These are phyloP conservation scores for Anguilla anguilla DNA, from an alignment of 2,797 vertebrate genomes.

Conservation along the genomic window DNA sequence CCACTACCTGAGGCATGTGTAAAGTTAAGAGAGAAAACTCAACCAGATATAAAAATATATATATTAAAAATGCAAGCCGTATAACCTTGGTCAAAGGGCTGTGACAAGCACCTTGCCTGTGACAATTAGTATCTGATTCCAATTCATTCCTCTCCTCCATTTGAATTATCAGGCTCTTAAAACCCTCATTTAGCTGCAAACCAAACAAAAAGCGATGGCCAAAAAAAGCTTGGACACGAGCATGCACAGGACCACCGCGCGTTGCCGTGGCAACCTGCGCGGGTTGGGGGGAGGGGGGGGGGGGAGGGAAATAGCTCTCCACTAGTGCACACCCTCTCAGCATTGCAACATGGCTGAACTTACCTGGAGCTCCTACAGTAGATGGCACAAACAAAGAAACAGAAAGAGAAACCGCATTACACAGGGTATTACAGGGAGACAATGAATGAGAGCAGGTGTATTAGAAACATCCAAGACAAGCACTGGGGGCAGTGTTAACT, in stretches of 20 bases:
- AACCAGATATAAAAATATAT: slow-evolving; percentile 21
- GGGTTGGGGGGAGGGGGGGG: no score
- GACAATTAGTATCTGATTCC: slow-evolving; percentile 24
- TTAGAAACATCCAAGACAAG: background rate
- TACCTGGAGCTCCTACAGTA: slow-evolving; percentile 75
- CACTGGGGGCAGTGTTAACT: background rate
- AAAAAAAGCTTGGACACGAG: slow-evolving; percentile 4
- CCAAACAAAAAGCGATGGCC: slow-evolving; percentile 30
- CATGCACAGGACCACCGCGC: slow-evolving; percentile 25
- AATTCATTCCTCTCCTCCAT: background rate
- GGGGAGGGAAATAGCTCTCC: slow-evolving; percentile 13
- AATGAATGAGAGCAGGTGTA: slow-evolving; percentile 38
- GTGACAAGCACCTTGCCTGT: slow-evolving; percentile 26
- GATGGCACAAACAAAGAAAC: slow-evolving; percentile 64
- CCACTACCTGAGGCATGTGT: background rate
- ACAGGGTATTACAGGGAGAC: slow-evolving; percentile 41
- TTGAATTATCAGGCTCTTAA: slow-evolving; percentile 26
- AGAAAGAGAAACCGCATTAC: slow-evolving; percentile 62
- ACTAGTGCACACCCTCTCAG: slow-evolving; percentile 51
- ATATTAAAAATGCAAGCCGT: background rate
- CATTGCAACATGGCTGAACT: slow-evolving; percentile 56
- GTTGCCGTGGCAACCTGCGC: slow-evolving; percentile 14
- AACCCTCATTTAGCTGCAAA: slow-evolving; percentile 22
- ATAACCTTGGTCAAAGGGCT: background rate
- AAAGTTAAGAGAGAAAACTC: background rate